These are phyloP conservation scores for Grantiella picta DNA, from an alignment of 2,113 vertebrate species.

Conservation along the genomic window DNA sequence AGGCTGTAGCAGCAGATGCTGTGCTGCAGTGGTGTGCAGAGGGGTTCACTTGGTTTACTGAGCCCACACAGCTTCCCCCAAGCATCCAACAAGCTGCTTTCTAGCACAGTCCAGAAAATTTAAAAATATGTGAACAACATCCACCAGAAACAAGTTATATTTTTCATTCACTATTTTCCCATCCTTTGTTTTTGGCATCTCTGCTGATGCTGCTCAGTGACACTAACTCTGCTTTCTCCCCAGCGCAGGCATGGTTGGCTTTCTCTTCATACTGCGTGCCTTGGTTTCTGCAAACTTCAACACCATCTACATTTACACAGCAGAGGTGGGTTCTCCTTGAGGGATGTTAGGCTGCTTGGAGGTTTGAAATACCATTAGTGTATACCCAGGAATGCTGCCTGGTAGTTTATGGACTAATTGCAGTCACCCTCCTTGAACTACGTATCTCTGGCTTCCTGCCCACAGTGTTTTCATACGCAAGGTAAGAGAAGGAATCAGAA, in stretches of 20 bases:
- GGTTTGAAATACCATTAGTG: not conserved
- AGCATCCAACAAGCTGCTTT: not conserved
- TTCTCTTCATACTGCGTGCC: constrained; percentile 89
- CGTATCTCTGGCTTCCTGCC: not conserved
- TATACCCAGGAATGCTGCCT: not conserved
- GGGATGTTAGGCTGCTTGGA: not conserved
- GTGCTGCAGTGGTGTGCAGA: not conserved
- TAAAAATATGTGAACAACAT: not conserved
- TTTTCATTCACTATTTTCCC: not conserved
- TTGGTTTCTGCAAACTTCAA: constrained; percentile 94
- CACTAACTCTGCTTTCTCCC: not conserved
- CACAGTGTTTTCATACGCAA: not conserved
- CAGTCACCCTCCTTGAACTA: not conserved
- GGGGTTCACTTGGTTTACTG: not conserved
- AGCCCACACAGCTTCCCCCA: not conserved
- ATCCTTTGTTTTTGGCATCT: not conserved
- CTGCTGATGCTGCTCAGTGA: not conserved
- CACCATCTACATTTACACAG: constrained; percentile 95
- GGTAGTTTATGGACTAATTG: not conserved
- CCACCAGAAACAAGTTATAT: not conserved
- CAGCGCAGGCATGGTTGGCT: constrained; percentile 79
- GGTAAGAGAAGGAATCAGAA: not conserved
- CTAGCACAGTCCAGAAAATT: not conserved
- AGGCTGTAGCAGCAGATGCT: not conserved
- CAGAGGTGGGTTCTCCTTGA: constrained; percentile 79